A percentile compares a stretch with the other conserved stretches of the same genome.
Evolutionary conservation across 1,140 invertebrate genomes (phyloP).

Genomic region (Pogonomyrmex californicus): DNA sequence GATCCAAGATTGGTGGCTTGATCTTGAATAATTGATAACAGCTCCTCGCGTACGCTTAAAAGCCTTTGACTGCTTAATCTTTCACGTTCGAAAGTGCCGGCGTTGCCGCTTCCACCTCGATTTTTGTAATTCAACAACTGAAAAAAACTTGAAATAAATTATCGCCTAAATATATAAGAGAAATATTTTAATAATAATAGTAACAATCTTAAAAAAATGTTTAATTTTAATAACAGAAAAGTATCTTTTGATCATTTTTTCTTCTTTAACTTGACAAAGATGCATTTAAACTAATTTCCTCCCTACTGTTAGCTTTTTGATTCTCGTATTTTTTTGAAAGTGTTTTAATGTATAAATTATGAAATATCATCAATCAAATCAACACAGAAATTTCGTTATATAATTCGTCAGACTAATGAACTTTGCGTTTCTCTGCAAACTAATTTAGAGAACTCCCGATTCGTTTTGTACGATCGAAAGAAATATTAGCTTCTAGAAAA

Average conservation of each 20-base stretch:
- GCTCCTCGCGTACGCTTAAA: slow-evolving; percentile 76
- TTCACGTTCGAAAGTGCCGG: slow-evolving; percentile 46
- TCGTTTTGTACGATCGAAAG: slow-evolving; percentile 72
- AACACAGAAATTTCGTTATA: not conserved
- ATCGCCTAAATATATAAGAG: not conserved
- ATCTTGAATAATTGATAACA: slow-evolving; percentile 82
- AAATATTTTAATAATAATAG: not conserved
- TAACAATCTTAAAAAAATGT: not conserved
- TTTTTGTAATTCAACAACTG: slow-evolving; percentile 8
- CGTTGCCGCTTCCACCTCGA: not conserved
- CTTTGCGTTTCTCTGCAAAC: slow-evolving; percentile 8
- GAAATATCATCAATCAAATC: not conserved
- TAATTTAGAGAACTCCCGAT: slow-evolving; percentile 60
- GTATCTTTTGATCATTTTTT: not conserved
- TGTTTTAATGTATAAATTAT: not conserved
- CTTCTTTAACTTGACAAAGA: not conserved
- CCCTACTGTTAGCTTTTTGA: not conserved
- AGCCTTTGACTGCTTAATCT: slow-evolving; percentile 64
- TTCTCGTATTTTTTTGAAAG: not conserved
- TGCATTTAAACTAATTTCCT: not conserved
- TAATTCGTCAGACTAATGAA: not conserved
- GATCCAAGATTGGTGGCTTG: slow-evolving; percentile 76
- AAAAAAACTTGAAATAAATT: slow-evolving; percentile 23
- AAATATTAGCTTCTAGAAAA: slow-evolving; percentile 75
- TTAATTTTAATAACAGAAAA: not conserved